A percentile compares a stretch with the other conserved stretches of the same genome.
Conservation (phyloP, 2,888 invertebrate genomes). For the Liopterus haemorrhoidalis region DNA sequence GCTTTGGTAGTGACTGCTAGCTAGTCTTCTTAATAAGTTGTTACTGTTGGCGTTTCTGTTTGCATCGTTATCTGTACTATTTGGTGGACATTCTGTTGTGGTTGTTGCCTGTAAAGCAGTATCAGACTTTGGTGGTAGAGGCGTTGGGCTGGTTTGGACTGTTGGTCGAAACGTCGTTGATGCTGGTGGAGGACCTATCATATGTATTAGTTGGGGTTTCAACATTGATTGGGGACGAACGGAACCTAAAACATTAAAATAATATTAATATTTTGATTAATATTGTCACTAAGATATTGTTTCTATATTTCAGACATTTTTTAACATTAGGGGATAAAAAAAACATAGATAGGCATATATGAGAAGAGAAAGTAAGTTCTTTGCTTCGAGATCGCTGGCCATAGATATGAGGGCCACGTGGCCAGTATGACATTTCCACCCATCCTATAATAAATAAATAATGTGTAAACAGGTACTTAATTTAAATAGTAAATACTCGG, state of each 20-base stretch:
- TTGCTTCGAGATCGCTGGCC: no score
- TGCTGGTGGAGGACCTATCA: conserved; percentile 49
- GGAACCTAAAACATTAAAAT: conserved; percentile 54
- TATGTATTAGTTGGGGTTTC: conserved; percentile 57
- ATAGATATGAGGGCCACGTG: no score
- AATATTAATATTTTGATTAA: conserved; percentile 5
- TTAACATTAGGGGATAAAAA: no score
- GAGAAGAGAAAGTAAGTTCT: no score
- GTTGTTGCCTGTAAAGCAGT: conserved; percentile 51
- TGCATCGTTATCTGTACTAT: conserved; percentile 46
- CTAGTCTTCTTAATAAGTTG: conserved; percentile 66
- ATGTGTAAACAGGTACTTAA: no score
- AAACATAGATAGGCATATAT: no score
- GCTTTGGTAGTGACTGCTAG: conserved; percentile 80
- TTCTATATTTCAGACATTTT: no score
- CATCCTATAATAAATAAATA: no score
- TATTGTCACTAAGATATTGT: conserved; percentile 12
- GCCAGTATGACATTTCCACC: no score
- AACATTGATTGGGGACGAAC: conserved; percentile 70
- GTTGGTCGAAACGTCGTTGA: conserved; percentile 45
- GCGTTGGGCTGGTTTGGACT: conserved; percentile 41
- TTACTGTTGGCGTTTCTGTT: conserved; percentile 54
- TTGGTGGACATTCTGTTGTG: conserved; percentile 73
- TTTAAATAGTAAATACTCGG: no score
- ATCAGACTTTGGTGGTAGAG: conserved; percentile 49